Percentiles rank a stretch among this genome's conserved stretches.
Conservation (phyloP, 2,888 invertebrate species). For the Drosophila anceps region DNA sequence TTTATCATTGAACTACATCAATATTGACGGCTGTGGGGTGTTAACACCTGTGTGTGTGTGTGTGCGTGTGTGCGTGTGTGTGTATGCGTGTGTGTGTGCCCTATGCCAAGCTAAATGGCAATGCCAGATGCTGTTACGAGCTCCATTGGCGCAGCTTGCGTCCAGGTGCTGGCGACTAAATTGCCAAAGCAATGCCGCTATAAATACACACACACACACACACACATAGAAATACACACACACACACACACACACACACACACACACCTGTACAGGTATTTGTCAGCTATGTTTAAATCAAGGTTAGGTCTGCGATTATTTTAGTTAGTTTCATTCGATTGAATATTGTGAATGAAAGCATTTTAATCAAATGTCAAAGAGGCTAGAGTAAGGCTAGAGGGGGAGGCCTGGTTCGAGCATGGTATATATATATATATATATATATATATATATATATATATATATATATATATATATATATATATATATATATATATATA, state of each 20-base stretch:
- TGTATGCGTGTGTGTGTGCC: slow-evolving; percentile 2
- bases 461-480: not conserved
- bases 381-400: not conserved
- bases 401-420: not conserved
- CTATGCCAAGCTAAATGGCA: slow-evolving; percentile 33
- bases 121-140: slow-evolving; percentile 27
- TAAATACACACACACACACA: slow-evolving; percentile 43
- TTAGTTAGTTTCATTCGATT: slow-evolving; percentile 33
- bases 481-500: not conserved
- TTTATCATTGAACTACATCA: slow-evolving; percentile 65
- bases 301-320: slow-evolving; percentile 46
- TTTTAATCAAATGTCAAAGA: slow-evolving; percentile 36
- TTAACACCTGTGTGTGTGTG: not conserved
- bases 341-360: slow-evolving; percentile 36
- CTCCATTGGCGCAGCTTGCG: slow-evolving; percentile 10
- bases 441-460: not conserved
- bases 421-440: not conserved
- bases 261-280: slow-evolving; percentile 1
- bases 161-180: slow-evolving; percentile 31
- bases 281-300: slow-evolving; percentile 41
- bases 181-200: slow-evolving; percentile 60
- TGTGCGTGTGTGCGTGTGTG: slow-evolving; percentile 4
- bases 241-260: not conserved
- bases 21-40: slow-evolving; percentile 27
- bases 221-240: slow-evolving; percentile 2